These are phyloP conservation scores for Dallia pectoralis DNA, from an alignment of 2,797 vertebrate genomes.

Conservation along the genomic window DNA sequence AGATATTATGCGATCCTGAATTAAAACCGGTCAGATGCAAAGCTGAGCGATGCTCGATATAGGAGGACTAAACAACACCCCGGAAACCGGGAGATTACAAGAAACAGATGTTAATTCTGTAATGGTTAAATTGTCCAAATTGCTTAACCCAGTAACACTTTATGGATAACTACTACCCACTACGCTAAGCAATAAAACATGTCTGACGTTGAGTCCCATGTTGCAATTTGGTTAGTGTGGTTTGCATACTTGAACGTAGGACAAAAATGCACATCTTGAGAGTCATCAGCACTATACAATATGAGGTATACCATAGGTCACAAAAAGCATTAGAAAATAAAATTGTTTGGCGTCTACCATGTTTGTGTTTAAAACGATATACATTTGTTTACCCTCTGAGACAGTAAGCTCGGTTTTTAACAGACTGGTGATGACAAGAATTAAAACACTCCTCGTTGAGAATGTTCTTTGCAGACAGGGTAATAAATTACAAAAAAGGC, in stretches of 20 bases:
- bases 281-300: conserved; percentile 20
- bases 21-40: background rate
- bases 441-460: background rate
- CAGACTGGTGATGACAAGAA: background rate
- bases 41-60: background rate
- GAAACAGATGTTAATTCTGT: background rate
- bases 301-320: background rate
- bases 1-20: background rate
- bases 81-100: background rate
- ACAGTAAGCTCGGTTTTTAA: background rate
- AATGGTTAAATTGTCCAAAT: background rate
- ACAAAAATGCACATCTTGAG: conserved; percentile 21
- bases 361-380: background rate
- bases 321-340: conserved; percentile 38
- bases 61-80: background rate
- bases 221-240: conserved; percentile 13
- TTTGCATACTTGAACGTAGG: conserved; percentile 12
- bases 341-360: conserved; percentile 8
- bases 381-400: background rate
- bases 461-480: background rate
- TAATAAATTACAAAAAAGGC: conserved; percentile 41
- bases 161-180: conserved; percentile 6
- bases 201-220: conserved; percentile 21
- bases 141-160: background rate
- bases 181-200: conserved; percentile 23